phyloP scores from a whole-genome alignment of 2,797 vertebrate genomes.

The Tinamus major region DNA sequence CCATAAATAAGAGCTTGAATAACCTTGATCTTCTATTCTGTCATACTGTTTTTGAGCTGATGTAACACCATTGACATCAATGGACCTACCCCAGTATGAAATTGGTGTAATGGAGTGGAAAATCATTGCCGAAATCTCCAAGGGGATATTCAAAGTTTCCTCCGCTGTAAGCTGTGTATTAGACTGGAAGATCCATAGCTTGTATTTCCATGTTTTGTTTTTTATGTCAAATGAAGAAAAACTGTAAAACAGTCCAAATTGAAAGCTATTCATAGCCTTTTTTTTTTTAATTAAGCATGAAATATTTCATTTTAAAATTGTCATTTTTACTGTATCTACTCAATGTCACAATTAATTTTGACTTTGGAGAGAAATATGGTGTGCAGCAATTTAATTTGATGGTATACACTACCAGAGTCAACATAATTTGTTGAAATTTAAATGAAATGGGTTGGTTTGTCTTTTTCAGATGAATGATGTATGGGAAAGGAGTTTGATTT shows the following conservation, averaged over 20 bases:
- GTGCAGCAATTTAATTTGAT: constrained; percentile 18
- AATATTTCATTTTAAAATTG: constrained; percentile 75
- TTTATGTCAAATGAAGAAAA: constrained; percentile 61
- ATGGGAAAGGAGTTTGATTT: not conserved
- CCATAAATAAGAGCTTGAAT: constrained; percentile 69
- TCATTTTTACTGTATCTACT: constrained; percentile 69
- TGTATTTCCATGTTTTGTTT: constrained; percentile 70
- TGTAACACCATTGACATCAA: constrained; percentile 71
- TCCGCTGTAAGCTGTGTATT: constrained; percentile 59
- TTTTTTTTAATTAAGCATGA: constrained; percentile 74
- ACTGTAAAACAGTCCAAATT: constrained; percentile 56
- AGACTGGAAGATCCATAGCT: constrained; percentile 59
- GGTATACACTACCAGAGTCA: not conserved
- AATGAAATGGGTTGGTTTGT: not conserved
- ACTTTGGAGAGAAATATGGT: constrained; percentile 62
- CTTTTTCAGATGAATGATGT: not conserved
- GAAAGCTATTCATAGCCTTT: constrained; percentile 65
- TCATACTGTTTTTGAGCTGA: constrained; percentile 71
- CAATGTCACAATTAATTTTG: constrained; percentile 65
- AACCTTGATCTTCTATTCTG: constrained; percentile 71
- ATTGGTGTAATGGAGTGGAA: constrained; percentile 75
- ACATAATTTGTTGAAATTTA: constrained; percentile 32
- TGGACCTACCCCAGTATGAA: constrained; percentile 69
- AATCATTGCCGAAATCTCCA: constrained; percentile 70
- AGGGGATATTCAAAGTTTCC: constrained; percentile 63